A percentile compares a stretch with the other conserved stretches of the same genome.
These are phyloP conservation scores for Aradus depressus DNA, from an alignment of 2,888 invertebrate species.

Conservation along the genomic window DNA sequence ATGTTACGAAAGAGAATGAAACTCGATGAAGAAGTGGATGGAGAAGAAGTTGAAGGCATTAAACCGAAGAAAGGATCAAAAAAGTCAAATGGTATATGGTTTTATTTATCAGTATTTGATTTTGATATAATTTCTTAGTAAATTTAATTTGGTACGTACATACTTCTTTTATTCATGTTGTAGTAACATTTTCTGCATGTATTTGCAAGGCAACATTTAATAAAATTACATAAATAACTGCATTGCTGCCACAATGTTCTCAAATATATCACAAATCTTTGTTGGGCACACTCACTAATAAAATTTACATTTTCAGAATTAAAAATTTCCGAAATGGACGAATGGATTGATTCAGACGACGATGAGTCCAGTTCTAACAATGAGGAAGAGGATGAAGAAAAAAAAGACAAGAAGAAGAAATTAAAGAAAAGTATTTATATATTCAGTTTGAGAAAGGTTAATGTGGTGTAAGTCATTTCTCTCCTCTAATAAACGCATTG, in stretches of 20 bases:
- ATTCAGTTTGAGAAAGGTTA: not conserved
- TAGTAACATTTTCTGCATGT: too few relatives aligned
- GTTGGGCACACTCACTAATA: too few relatives aligned
- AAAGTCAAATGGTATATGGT: constrained; percentile 32
- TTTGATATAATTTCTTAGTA: too few relatives aligned
- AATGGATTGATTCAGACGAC: constrained; percentile 72
- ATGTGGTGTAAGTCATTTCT: not conserved
- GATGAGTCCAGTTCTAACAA: constrained; percentile 63
- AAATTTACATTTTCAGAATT: too few relatives aligned
- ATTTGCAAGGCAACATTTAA: too few relatives aligned
- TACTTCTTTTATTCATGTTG: too few relatives aligned
- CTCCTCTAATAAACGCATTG: not conserved
- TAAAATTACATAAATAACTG: too few relatives aligned
- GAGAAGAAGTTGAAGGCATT: constrained; percentile 48
- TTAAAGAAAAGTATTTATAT: constrained; percentile 46
- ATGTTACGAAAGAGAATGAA: constrained; percentile 84
- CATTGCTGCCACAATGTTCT: too few relatives aligned
- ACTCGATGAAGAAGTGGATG: constrained; percentile 50
- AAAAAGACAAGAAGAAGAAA: constrained; percentile 48
- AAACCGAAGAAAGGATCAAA: constrained; percentile 34
- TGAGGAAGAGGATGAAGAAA: constrained; percentile 54
- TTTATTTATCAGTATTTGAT: too few relatives aligned
- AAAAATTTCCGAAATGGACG: constrained; percentile 88
- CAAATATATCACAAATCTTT: too few relatives aligned
- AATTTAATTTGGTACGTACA: too few relatives aligned